Conservation (phyloP, 2,113 vertebrate genomes). For the Hystrix cristata region DNA sequence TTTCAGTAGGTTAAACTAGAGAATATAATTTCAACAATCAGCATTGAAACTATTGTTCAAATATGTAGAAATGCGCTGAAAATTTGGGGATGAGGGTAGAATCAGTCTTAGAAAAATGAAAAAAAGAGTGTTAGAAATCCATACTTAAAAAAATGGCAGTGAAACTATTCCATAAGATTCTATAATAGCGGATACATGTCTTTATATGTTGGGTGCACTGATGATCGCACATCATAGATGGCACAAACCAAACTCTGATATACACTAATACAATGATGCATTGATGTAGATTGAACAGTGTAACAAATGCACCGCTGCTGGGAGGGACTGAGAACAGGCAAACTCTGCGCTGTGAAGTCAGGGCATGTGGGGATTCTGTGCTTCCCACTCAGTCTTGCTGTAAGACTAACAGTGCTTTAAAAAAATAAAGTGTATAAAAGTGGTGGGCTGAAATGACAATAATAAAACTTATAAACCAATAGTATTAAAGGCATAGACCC, state of each 20-base stretch:
- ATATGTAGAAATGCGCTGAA: not conserved
- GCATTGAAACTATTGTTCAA: not conserved
- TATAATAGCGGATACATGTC: not conserved
- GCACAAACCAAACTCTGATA: not conserved
- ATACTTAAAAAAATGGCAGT: not conserved
- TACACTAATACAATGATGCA: not conserved
- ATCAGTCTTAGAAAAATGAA: not conserved
- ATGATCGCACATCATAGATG: not conserved
- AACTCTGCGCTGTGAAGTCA: too few relatives aligned
- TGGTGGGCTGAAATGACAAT: not conserved
- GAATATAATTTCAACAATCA: not conserved
- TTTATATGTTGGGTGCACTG: not conserved
- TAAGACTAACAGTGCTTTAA: not conserved
- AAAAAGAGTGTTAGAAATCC: not conserved
- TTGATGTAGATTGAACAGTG: not conserved
- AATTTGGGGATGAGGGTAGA: not conserved
- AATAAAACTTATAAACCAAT: not conserved
- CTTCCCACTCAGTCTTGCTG: not conserved
- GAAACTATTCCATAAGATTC: too few relatives aligned
- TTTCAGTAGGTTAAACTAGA: not conserved
- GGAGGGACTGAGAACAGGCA: too few relatives aligned
- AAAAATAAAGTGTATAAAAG: not conserved
- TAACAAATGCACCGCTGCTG: not conserved
- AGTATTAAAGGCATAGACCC: not conserved
- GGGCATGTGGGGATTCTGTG: not conserved